phyloP scores from a whole-genome alignment of 2,888 invertebrate genomes.

The Eupithecia tripunctaria region DNA sequence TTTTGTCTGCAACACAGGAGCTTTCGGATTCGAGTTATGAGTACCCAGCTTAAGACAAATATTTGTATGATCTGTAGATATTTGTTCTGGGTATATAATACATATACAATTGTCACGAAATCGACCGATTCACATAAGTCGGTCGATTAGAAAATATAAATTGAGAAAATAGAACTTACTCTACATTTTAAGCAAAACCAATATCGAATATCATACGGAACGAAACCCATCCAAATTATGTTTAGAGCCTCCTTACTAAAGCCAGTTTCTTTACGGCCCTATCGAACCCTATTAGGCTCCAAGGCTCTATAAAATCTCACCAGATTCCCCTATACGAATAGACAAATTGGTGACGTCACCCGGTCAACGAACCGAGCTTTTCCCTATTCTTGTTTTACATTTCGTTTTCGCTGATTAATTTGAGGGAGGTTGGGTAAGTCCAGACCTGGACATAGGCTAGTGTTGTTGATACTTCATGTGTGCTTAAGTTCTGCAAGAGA shows the following conservation, averaged over 20 bases:
- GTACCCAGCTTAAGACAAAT: too few species aligned
- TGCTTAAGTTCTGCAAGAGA: too few species aligned
- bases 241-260: conserved; percentile 4
- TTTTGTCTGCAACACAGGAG: too few species aligned
- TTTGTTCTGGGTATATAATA: too few species aligned
- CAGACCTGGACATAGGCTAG: too few species aligned
- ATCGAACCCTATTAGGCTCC: conserved; percentile 21
- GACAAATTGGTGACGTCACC: conserved; percentile 31
- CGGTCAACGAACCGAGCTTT: conserved; percentile 12
- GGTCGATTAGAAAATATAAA: too few species aligned
- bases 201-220: conserved; percentile 4
- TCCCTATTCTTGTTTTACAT: conserved; percentile 23
- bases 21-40: too few species aligned
- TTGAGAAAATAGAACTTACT: neutral
- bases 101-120: neutral
- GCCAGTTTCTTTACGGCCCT: conserved; percentile 17
- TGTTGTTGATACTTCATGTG: too few species aligned
- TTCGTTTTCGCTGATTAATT: neutral
- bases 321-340: conserved; percentile 19
- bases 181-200: neutral
- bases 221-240: conserved; percentile 2
- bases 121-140: neutral
- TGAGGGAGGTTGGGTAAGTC: too few species aligned
- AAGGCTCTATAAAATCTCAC: conserved; percentile 24
- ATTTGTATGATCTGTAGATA: too few species aligned